Base-by-base conservation (phyloP, 2,888 invertebrate genomes). In the Aethes cnicana region DNA sequence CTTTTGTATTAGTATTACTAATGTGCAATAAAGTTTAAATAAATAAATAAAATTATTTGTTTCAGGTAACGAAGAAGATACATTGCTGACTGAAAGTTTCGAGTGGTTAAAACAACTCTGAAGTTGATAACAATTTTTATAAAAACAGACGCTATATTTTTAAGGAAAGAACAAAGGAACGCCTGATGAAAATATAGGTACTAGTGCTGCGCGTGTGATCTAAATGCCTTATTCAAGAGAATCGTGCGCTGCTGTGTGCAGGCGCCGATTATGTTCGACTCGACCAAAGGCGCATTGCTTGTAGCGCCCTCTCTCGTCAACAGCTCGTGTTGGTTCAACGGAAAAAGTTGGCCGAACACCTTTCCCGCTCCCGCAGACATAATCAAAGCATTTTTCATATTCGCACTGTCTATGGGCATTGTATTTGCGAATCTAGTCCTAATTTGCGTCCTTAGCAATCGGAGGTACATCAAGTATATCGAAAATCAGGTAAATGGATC, bases 401-500 rank as follows among this genome's bases (percentile, higher is more conserved):
- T 96, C 55, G 82, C 94, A 3, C 86, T 96, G 55, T 95, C 96
- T 26, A 90, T 94, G 74, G 95, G 95, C 26, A 95, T 96, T 58
- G 92, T 96, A 30, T 92, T 93, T 21, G 95, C 96, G 32, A 96
- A 96, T 75, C 90, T 95, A 37, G 88, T 96, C 55, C 92, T 96
- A 18, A 95, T 96, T 61, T 92, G 95, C 64, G 96, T 96, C 39
- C 92, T 96, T 69, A 96, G 96, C 81, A 96, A 95, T 79, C 91
- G 95, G 43, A 91, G 95, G 57, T 96, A 95, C 77, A 93, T 95
- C 68, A 95, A 95, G 72, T 96, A 95, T 73, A 96, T 96, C 66
- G 96, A 96, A 74, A 95, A 95, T 66, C 96, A 96, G 94, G 96
- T 96, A 80, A 81, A 4, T 4, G 12, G 12, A n/a, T 4, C 12